Percentiles rank a stretch among this genome's conserved stretches.
Conservation (phyloP, 2,797 vertebrate species). For the Periparus ater region DNA sequence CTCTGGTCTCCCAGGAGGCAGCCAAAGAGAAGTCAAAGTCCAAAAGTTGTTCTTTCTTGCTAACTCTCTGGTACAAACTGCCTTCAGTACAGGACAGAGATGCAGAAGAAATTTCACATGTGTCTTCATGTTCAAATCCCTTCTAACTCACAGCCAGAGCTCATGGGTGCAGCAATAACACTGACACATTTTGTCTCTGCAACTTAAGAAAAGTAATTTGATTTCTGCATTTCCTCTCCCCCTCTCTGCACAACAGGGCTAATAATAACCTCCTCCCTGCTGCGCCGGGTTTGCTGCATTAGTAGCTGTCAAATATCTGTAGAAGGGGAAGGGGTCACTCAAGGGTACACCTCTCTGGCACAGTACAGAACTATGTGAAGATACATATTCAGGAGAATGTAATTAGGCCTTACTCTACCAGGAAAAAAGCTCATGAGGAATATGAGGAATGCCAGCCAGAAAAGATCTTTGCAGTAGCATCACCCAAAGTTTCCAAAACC, state of each 20-base stretch:
- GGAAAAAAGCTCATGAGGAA: neutral
- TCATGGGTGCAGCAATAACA: neutral
- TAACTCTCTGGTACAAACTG: neutral
- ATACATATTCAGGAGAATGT: neutral
- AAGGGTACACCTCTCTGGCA: neutral
- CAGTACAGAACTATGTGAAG: neutral
- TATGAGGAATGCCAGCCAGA: neutral
- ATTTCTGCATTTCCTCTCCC: neutral
- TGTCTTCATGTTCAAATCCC: neutral
- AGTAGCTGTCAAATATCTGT: neutral
- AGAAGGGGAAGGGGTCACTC: neutral
- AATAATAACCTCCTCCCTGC: neutral
- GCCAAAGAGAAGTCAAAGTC: neutral
- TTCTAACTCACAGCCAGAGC: neutral
- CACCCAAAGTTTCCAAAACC: neutral
- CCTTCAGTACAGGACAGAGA: neutral
- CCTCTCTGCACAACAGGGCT: neutral
- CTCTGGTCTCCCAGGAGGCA: neutral
- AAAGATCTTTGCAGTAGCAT: neutral
- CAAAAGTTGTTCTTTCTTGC: neutral
- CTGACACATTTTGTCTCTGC: neutral
- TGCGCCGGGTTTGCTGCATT: neutral
- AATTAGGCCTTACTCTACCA: neutral
- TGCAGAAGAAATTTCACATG: neutral
- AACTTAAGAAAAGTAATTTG: neutral